These are phyloP conservation scores for Aphyosemion australe DNA, from an alignment of 2,113 vertebrate genomes.

Conservation along the genomic window DNA sequence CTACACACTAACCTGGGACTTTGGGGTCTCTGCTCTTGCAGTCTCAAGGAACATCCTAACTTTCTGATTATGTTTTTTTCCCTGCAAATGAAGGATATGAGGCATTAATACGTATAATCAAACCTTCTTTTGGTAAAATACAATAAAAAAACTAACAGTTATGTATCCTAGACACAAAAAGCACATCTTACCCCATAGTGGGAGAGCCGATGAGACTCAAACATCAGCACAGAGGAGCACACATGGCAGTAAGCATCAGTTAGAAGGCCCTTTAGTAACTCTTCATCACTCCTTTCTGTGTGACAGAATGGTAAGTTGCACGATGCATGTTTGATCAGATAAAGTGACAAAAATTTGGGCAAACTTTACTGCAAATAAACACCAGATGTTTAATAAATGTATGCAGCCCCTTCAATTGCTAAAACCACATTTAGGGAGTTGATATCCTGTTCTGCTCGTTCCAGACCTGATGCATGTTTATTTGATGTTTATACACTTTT, in stretches of 20 bases:
- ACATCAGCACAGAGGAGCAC: constrained; percentile 83
- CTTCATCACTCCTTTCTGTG: constrained; percentile 48
- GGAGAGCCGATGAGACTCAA: constrained; percentile 82
- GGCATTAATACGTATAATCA: not conserved
- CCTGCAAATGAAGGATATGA: constrained; percentile 69
- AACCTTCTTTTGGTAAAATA: too few species aligned
- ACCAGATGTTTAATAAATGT: too few species aligned
- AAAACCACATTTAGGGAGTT: too few species aligned
- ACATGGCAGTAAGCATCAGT: constrained; percentile 84
- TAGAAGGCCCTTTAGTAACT: constrained; percentile 75
- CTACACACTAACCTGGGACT: constrained; percentile 62
- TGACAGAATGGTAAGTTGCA: not conserved
- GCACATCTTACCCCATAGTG: constrained; percentile 84
- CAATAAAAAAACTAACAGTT: not conserved
- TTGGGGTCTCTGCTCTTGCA: constrained; percentile 60
- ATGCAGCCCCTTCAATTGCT: too few species aligned
- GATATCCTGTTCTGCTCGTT: too few species aligned
- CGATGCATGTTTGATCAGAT: too few species aligned
- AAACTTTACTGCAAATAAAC: too few species aligned
- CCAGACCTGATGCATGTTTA: too few species aligned
- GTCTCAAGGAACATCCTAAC: constrained; percentile 78
- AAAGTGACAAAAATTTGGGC: too few species aligned
- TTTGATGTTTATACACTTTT: too few species aligned
- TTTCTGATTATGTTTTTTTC: constrained; percentile 85
- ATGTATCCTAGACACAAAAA: not conserved